Evolutionary conservation across 1,140 invertebrate species (phyloP), one percentile per base, ranked within the genome.

Genomic region (Druon quercuslanigerum): DNA sequence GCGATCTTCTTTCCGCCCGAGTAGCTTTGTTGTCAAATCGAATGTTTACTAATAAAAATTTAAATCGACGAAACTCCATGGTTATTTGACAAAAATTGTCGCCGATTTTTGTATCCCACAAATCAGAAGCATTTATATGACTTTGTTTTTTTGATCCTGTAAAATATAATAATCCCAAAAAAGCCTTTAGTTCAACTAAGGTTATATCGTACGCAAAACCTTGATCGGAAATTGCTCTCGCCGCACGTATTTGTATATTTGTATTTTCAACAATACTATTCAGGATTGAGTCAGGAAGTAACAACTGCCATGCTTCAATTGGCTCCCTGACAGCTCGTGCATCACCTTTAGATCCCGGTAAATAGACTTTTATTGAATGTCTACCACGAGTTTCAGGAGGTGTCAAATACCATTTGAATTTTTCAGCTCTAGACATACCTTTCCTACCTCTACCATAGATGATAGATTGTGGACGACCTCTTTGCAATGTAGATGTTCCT

Each of bases 11-110:
- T 46, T 46, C 40, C 40, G 40, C 40, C 40, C 2, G 40, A 3
- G 85, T 86, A 74, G 50, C 57, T 83, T 86, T 86, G 57, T 87
- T 80, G 80, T 90, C 87, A 77, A 90, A 88, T 54, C 88, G 83
- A n/a, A 91, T 52, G 80, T 81, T 85, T 57, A 79, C 76, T 56
- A 87, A 73, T n/a, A 91, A 51, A 83, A 90, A 90, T 75, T 82
- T 71, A 80, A 90, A 91, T 72, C 90, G 71, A 46, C 81, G 78
- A 50, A 73, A 20, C 50, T 75, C 82, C 88, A 90, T 90, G n/a
- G 73, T 81, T 50, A 84, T 77, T 66, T 75, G 57, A 79, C 84
- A 88, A 33, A 78, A 73, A 14, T 78, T 73, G 57, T 57, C 14
- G 0, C 75, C 78, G 20, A 56, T 73, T 19, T 73, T 17, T 50